These are phyloP conservation scores for Lasiommata megera DNA, from an alignment of 2,888 invertebrate genomes.

Conservation along the genomic window DNA sequence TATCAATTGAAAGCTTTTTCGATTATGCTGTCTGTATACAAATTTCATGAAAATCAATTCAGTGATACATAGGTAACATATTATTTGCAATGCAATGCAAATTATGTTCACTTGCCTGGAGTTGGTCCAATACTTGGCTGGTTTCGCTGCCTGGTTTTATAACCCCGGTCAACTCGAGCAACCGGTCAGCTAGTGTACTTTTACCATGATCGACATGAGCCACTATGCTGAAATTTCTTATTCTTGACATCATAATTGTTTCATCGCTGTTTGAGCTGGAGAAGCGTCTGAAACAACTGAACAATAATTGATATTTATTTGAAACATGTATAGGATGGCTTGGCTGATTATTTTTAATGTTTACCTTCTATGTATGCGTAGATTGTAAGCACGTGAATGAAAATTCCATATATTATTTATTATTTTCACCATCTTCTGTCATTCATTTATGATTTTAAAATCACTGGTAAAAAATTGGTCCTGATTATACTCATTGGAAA, in stretches of 20 bases:
- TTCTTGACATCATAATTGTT: slow-evolving; percentile 61
- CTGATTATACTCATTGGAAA: too few relatives aligned
- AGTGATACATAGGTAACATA: too few relatives aligned
- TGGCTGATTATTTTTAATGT: not conserved
- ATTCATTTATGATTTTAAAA: too few relatives aligned
- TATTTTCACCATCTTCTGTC: slow-evolving; percentile 22
- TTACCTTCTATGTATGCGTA: slow-evolving; percentile 24
- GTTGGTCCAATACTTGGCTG: slow-evolving; percentile 88
- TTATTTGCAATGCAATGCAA: too few relatives aligned
- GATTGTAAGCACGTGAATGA: slow-evolving; percentile 14
- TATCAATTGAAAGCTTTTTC: too few relatives aligned
- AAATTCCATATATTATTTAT: slow-evolving; percentile 20
- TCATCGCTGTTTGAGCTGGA: slow-evolving; percentile 46
- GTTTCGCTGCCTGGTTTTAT: slow-evolving; percentile 84
- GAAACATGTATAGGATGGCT: too few relatives aligned
- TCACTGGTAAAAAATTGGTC: too few relatives aligned
- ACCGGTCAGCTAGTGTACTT: slow-evolving; percentile 96
- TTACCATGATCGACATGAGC: slow-evolving; percentile 99
- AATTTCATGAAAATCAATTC: too few relatives aligned
- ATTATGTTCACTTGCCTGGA: slow-evolving; percentile 84
- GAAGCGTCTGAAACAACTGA: slow-evolving; percentile 37
- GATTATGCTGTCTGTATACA: too few relatives aligned
- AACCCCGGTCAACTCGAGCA: slow-evolving; percentile 95
- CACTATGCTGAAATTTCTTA: slow-evolving; percentile 97
- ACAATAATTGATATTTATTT: slow-evolving; percentile 17